Percentiles rank a stretch among this genome's conserved stretches.
Evolutionary conservation across 2,797 vertebrate genomes (phyloP).

Genomic region (Thunnus albacares): DNA sequence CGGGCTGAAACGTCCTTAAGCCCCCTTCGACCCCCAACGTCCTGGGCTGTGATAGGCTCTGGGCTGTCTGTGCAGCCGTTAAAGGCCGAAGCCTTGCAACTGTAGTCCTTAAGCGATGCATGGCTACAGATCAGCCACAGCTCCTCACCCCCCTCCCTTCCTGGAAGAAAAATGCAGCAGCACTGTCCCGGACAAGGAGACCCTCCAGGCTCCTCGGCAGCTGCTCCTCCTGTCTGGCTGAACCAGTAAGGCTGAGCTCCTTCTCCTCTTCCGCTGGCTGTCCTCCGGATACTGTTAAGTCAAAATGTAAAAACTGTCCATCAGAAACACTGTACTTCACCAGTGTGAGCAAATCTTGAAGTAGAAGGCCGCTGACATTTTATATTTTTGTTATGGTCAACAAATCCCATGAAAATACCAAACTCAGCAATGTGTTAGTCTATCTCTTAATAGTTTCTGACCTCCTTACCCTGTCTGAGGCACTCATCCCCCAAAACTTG

Average conservation of each 20-base stretch:
- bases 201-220: slow-evolving; percentile 7
- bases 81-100: slow-evolving; percentile 89
- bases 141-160: slow-evolving; percentile 18
- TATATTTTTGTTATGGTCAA: not conserved
- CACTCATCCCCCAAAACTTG: too few relatives aligned
- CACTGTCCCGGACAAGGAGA: not conserved
- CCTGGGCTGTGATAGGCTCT: slow-evolving; percentile 82
- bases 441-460: too few relatives aligned
- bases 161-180: slow-evolving; percentile 20
- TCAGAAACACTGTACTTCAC: not conserved
- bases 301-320: not conserved
- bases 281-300: slow-evolving; percentile 13
- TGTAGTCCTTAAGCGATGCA: slow-evolving; percentile 95
- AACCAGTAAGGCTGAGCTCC: slow-evolving; percentile 4
- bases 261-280: not conserved
- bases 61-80: slow-evolving; percentile 87
- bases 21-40: slow-evolving; percentile 40
- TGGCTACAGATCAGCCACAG: slow-evolving; percentile 79
- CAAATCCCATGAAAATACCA: not conserved
- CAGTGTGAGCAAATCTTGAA: not conserved
- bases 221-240: not conserved
- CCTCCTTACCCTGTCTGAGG: too few relatives aligned
- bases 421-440: too few relatives aligned
- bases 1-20: slow-evolving; percentile 88
- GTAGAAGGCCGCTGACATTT: not conserved